Evolutionary conservation across 2,888 invertebrate species (phyloP).

Genomic region (Agrotis clavis): DNA sequence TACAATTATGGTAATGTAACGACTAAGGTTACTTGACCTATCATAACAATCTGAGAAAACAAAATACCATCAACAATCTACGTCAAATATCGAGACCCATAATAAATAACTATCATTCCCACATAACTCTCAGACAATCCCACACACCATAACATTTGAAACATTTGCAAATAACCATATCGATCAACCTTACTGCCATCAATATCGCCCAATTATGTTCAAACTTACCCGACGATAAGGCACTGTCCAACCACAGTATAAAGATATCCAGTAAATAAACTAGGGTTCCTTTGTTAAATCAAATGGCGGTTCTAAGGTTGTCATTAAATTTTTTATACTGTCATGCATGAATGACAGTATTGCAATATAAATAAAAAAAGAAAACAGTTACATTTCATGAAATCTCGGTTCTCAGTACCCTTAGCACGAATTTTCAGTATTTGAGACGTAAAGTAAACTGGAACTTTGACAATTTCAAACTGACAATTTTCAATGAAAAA

Average conservation of each 20-base stretch:
- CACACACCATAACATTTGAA: constrained; percentile 32
- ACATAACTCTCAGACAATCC: constrained; percentile 16
- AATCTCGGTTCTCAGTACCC: too few species aligned
- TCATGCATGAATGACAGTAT: too few species aligned
- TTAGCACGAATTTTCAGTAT: too few species aligned
- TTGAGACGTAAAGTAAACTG: too few species aligned
- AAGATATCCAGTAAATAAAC: neutral
- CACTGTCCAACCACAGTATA: constrained; percentile 30
- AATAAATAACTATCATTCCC: constrained; percentile 37
- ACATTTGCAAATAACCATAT: constrained; percentile 37
- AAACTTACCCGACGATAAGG: constrained; percentile 32
- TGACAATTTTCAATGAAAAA: too few species aligned
- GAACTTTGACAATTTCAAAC: too few species aligned
- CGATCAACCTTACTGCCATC: constrained; percentile 42
- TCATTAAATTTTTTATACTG: neutral
- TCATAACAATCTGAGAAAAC: neutral
- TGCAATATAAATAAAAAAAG: too few species aligned
- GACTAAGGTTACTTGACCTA: neutral
- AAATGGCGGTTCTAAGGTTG: neutral
- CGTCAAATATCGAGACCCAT: neutral
- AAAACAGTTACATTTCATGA: too few species aligned
- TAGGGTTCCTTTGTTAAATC: neutral
- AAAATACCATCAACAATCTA: neutral
- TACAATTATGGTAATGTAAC: neutral
- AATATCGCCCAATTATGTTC: constrained; percentile 50